Evolutionary conservation across 1,140 invertebrate genomes (phyloP), one percentile per base, ranked within the genome.

Genomic region (Dendrolimus kikuchii): DNA sequence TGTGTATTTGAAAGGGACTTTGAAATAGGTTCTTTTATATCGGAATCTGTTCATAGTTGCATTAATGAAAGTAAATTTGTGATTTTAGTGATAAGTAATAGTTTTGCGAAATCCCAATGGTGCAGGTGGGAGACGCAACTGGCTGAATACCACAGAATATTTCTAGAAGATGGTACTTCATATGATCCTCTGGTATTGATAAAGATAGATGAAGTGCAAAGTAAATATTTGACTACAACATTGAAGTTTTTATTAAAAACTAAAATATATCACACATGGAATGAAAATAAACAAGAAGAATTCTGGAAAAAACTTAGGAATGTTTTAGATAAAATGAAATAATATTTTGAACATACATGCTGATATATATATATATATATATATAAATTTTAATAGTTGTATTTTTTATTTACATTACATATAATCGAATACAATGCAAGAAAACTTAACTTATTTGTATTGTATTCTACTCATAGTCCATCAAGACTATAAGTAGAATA

Each of bases 1-100:
- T 92, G 91, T 70, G 86, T 93, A 4, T 92, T 91, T 60, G 90
- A 92, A 59, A 78, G 92, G 51, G 91, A 93, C 71, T 93, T 93
- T 74, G 85, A 90, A 55, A 88, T 90, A 47, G 92, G 92, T 5
- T 81, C 88, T 0, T 83, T 89, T 44, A 91, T 92, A 49, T 89
- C 89, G 0, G 90, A 92, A 59, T 88, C 88, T 55, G 89, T 93
- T 51, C 67, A 91, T 8, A 86, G 86, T 56, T 88, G 89, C 62
- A 89, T 93, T 40, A 85, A 89, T 36, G 79, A 87, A 47, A 92
- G 91, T 67, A 85, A 89, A 46, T 90, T 90, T 69, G 89, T 90
- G 8, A 75, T 93, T 44, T 74, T 93, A 9, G 75, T 92, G n/a
- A 83, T 93, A 38, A 92, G 91, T 53, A 88, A 92, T 62, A 86